Conservation (phyloP, 2,113 vertebrate genomes). For the Arenaria interpres region DNA sequence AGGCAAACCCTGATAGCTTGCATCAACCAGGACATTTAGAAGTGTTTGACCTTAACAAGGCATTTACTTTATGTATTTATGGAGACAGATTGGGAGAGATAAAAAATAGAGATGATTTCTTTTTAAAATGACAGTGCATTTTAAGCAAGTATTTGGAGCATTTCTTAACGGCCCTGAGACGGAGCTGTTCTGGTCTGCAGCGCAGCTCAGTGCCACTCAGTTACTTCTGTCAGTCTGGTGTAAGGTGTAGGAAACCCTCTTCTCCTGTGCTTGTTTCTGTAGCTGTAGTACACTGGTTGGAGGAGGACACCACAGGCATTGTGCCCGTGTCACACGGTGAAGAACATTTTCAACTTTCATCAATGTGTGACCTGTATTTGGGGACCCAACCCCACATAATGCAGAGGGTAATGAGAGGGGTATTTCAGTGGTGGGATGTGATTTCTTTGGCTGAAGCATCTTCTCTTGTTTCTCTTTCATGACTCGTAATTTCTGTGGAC, state of each 20-base stretch:
- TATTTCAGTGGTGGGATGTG: background rate
- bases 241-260: background rate
- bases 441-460: background rate
- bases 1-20: background rate
- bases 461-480: background rate
- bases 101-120: background rate
- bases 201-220: background rate
- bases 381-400: background rate
- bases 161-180: background rate
- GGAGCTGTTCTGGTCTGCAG: background rate
- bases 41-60: background rate
- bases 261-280: background rate
- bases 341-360: background rate
- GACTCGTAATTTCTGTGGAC: background rate
- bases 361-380: background rate
- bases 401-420: accelerated
- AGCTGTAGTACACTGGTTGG: background rate
- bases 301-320: background rate
- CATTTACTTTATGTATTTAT: background rate
- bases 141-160: background rate
- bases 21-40: background rate
- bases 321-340: background rate
- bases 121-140: background rate
- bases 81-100: background rate
- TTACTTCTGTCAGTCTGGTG: background rate